A percentile compares a stretch with the other conserved stretches of the same genome.
Evolutionary conservation across 2,888 invertebrate species (phyloP).

Genomic region (Myopa tessellatipennis): DNA sequence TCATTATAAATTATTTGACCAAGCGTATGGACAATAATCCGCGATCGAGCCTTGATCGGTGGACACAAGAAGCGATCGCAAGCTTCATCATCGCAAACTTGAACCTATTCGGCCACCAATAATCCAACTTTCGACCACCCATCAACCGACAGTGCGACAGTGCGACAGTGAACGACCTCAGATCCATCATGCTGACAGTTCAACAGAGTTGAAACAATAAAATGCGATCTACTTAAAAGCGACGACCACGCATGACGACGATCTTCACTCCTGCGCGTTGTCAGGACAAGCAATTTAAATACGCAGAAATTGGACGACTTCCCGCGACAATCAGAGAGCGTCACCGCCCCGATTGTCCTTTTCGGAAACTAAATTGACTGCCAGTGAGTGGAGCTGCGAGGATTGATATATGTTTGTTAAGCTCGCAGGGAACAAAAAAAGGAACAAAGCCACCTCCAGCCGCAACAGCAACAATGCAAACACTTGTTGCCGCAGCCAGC

Average conservation of each 20-base stretch:
- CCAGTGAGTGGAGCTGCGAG: slow-evolving; percentile 26
- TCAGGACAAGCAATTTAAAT: slow-evolving; percentile 61
- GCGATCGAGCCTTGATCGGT: neutral
- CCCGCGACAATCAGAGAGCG: slow-evolving; percentile 64
- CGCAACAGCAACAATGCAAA: slow-evolving; percentile 9
- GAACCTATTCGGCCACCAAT: neutral
- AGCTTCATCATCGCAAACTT: neutral
- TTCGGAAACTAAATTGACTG: slow-evolving; percentile 54
- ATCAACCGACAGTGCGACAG: slow-evolving; percentile 26
- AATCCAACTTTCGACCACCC: slow-evolving; percentile 21
- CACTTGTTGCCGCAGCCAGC: slow-evolving; percentile 16
- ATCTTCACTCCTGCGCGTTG: slow-evolving; percentile 44
- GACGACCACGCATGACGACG: slow-evolving; percentile 62
- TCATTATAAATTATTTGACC: neutral
- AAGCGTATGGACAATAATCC: neutral
- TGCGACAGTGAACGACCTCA: slow-evolving; percentile 39
- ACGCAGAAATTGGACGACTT: slow-evolving; percentile 67
- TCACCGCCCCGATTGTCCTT: slow-evolving; percentile 44
- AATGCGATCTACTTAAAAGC: slow-evolving; percentile 52
- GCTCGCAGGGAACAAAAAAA: neutral
- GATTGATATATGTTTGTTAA: slow-evolving; percentile 36
- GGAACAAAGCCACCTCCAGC: slow-evolving; percentile 7
- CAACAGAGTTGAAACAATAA: slow-evolving; percentile 43
- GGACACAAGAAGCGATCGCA: neutral
- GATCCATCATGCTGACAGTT: slow-evolving; percentile 54